Base-by-base conservation (phyloP, 1,140 invertebrate species). In the Venturia canescens region DNA sequence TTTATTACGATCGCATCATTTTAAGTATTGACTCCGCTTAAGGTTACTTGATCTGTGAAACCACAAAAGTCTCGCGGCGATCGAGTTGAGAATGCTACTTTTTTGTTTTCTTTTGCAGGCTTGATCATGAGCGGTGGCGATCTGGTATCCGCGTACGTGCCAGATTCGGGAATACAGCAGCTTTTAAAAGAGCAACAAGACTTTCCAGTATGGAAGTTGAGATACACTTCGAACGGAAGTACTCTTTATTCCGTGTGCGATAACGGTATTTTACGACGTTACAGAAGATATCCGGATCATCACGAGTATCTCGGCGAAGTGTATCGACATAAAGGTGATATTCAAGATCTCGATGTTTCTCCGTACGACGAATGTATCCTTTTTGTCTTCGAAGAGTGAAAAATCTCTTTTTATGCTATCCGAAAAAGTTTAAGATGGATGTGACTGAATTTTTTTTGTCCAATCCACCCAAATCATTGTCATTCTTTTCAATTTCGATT, bases 351-450 rank as follows among this genome's bases (percentile, higher is more conserved):
- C 60, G 93, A 93, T 86, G 92, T 93, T 76, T 93, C 93, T 16
- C 90, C 92, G 7, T 93, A 92, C 83, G 93, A 93, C 88, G 93
- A 93, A 88, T 93, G 93, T 93, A 93, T 91, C 90, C 91, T 92
- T 90, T 84, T 79, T 76, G 50, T 77, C 18, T 31, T 69, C 29
- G 23, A 9, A 63, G 34, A 63, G 44, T 48, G 31, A 38, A 75
- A 29, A 31, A 69, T 31, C 27, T 18, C 27, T 75, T 53, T 67
- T 81, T 38, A 31, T 26, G 0, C 15, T 15, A 15, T 15, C 3
- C 3, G 2, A 53, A 15, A 53, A 53, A 53, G 11, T 18, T 3
- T 3, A 34, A 34, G 31, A 34, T 34, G 3, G 31, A 34, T 34
- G 31, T 7, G 3, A 7, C 31, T 34, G 31, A 34, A 34, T 3